Conservation (phyloP, 1,140 invertebrate genomes). For the Penaeus vannamei region DNA sequence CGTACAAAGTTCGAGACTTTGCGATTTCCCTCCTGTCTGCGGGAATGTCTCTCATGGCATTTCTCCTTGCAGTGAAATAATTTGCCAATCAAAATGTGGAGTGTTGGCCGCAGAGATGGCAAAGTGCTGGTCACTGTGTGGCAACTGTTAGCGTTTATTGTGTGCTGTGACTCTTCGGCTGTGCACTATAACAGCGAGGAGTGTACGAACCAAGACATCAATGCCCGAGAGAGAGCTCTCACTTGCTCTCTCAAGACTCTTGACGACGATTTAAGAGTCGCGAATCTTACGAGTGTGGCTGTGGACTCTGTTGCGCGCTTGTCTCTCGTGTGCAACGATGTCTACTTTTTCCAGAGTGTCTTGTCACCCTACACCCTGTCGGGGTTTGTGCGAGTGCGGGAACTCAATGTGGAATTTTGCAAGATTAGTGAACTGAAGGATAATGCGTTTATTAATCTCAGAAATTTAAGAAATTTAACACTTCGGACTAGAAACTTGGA, state of each 20-base stretch:
- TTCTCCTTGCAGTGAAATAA: constrained; percentile 56
- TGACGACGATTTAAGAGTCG: constrained; percentile 55
- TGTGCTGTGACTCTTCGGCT: constrained; percentile 34
- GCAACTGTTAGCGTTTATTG: not conserved
- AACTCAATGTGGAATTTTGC: constrained; percentile 64
- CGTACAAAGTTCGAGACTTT: constrained; percentile 47
- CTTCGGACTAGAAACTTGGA: constrained; percentile 87
- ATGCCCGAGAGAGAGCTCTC: constrained; percentile 51
- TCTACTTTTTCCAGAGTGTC: constrained; percentile 54
- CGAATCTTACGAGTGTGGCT: constrained; percentile 59
- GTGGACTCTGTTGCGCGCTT: constrained; percentile 54
- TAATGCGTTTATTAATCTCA: constrained; percentile 81
- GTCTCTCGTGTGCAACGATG: constrained; percentile 59
- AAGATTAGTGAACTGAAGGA: constrained; percentile 70
- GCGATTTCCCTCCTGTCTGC: constrained; percentile 53
- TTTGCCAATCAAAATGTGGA: constrained; percentile 57
- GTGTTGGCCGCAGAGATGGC: constrained; percentile 45
- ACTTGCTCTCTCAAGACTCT: constrained; percentile 59
- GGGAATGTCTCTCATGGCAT: constrained; percentile 59
- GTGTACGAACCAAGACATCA: constrained; percentile 53
- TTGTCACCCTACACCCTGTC: constrained; percentile 52
- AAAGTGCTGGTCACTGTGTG: constrained; percentile 30
- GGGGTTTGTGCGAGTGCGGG: constrained; percentile 58
- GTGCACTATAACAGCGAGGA: constrained; percentile 28
- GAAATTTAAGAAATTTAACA: constrained; percentile 77